These are phyloP conservation scores for Phrixothrix hirtus DNA, from an alignment of 2,888 invertebrate species.

Conservation along the genomic window DNA sequence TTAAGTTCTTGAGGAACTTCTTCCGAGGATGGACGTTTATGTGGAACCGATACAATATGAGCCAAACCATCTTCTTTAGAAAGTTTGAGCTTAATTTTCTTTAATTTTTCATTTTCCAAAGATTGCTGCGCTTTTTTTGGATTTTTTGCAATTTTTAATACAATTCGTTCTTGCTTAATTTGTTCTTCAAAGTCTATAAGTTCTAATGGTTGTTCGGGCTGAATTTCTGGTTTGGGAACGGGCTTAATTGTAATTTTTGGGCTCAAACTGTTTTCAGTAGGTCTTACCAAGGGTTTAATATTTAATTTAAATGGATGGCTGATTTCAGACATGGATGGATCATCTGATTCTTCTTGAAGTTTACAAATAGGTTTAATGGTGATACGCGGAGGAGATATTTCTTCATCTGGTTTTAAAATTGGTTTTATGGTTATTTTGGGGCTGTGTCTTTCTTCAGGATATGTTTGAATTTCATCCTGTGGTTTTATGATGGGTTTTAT, in stretches of 20 bases:
- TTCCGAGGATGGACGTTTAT: conserved; percentile 24
- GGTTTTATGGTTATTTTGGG: conserved; percentile 60
- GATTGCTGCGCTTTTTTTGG: conserved; percentile 3
- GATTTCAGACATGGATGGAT: too few species aligned
- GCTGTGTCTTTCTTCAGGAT: conserved; percentile 14
- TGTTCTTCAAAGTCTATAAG: conserved; percentile 46
- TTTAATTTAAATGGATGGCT: conserved; percentile 55
- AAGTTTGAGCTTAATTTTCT: conserved; percentile 61
- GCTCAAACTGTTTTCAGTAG: conserved; percentile 41
- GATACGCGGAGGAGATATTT: conserved; percentile 42
- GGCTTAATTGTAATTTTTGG: conserved; percentile 54
- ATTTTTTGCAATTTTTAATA: conserved; percentile 66
- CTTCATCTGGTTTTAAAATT: conserved; percentile 48
- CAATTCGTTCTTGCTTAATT: conserved; percentile 58
- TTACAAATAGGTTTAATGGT: conserved; percentile 49
- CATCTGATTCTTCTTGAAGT: conserved; percentile 18
- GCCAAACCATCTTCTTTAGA: conserved; percentile 56
- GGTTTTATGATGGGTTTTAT: conserved; percentile 61
- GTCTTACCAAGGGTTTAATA: conserved; percentile 61
- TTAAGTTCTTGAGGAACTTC: conserved; percentile 17
- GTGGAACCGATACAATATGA: conserved; percentile 47
- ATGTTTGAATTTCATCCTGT: conserved; percentile 49
- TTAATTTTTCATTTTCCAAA: conserved; percentile 52
- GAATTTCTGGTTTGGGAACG: conserved; percentile 25
- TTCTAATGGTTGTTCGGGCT: conserved; percentile 15